phyloP scores from a whole-genome alignment of 2,888 invertebrate species.

The Psylliodes chrysocephalus region DNA sequence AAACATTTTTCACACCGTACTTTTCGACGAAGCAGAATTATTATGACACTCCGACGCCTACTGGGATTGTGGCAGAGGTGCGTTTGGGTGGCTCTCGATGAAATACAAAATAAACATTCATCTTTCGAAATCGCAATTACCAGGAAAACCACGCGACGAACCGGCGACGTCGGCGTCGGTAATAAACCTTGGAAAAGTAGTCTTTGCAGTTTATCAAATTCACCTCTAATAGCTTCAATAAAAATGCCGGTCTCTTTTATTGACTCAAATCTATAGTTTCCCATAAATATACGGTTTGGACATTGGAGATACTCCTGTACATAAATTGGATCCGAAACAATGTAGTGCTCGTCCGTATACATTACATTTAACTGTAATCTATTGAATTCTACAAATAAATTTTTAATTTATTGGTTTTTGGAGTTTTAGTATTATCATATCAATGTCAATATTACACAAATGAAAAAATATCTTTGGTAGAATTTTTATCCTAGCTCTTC shows the following conservation, averaged over 20 bases:
- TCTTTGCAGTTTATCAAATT: slow-evolving; percentile 56
- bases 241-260: slow-evolving; percentile 37
- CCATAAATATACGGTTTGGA: slow-evolving; percentile 28
- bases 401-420: too few species aligned
- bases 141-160: slow-evolving; percentile 43
- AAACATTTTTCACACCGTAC: too few species aligned
- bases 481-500: too few species aligned
- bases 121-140: slow-evolving; percentile 50
- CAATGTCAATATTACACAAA: too few species aligned
- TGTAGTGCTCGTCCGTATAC: neutral
- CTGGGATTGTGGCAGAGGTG: too few species aligned
- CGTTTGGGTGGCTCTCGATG: neutral
- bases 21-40: too few species aligned
- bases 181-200: slow-evolving; percentile 54
- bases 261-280: slow-evolving; percentile 31
- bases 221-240: slow-evolving; percentile 44
- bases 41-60: too few species aligned
- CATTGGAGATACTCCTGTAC: slow-evolving; percentile 20
- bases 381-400: neutral
- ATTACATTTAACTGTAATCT: neutral
- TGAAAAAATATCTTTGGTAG: too few species aligned
- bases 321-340: slow-evolving; percentile 1
- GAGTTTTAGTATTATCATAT: too few species aligned
- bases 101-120: slow-evolving; percentile 41
- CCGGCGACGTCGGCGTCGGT: slow-evolving; percentile 51